Evolutionary conservation across 2,888 invertebrate species (phyloP), one percentile per base, ranked within the genome.

Genomic region (Dasypolia templi): DNA sequence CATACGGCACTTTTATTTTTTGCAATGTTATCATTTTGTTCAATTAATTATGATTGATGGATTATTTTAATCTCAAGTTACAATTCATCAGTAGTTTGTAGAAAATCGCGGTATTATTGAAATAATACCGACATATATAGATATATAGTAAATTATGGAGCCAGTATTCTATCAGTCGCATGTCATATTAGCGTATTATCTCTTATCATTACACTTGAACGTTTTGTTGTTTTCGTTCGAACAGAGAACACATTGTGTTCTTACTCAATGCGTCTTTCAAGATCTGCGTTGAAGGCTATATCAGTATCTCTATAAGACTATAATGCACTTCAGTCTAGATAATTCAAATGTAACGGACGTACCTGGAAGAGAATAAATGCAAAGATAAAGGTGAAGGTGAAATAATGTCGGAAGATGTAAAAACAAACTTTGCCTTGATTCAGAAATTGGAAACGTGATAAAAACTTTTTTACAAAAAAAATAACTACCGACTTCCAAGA

Each of bases 131-230:
- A 46, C 17, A 26, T 66, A 39, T 11, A 1, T 49, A 53, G 46
- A 39, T 61, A 53, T 14, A 32, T 49, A 61, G 17, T 59, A 56
- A 51, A 51, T 72, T 58, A 69, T 26, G 44, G 44, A 35, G 39
- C 61, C 12, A 53, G 19, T 56, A 72, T 70, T 53, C 62, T 69
- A 78, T 72, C 56, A 72, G 42, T 42, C 68, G 62, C 56, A 55
- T 76, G 63, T 62, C 68, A 42, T 63, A 80, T 70, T 77, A 74
- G 32, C 56, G 9, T 58, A 71, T 67, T 56, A 77, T 64, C 53
- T 86, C 87, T 86, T 86, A 86, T 86, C 87, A 76, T 55, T 66
- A 64, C 26, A 55, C 53, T 75, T 84, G 65, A 85, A 86, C 67
- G 77, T 77, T 76, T 82, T 74, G 78, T 85, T 85, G 82, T 86